Base-by-base conservation (phyloP, 2,888 invertebrate species). In the Melanophora roralis region DNA sequence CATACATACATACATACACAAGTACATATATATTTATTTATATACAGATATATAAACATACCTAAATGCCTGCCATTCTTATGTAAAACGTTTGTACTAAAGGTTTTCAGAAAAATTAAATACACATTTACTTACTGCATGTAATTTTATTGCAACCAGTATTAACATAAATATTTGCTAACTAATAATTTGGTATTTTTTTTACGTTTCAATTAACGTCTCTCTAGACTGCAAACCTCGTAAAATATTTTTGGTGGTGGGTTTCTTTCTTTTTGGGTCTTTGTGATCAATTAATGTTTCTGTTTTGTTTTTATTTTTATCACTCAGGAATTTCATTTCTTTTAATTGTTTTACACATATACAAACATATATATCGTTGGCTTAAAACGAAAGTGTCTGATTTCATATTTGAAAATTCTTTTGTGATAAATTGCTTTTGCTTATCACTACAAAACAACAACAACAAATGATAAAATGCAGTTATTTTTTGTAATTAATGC, bases 301-400 rank as follows among this genome's bases (percentile, higher is more conserved):
- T 34, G 34, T 53, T 9, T 53, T 8, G 14, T 32, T 32, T 14
- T 32, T 14, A 38, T 62, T 80, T 55, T 72, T 76, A 80, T 80
- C 80, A 80, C 51, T 80, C n/a, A 51, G 38, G 68, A 76, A 57
- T 64, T 73, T 76, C 21, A 64, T 76, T 80, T 80, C 68, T 80
- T 76, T 76, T 80, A 80, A 80, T 76, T 80, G 80, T 64, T 76
- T 72, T 69, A 59, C 75, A 57, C 68, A 76, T 67, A 40, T 53
- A 27, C 6, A 27, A 27, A 27, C 6, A 27, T 6, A 27, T 27
- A 27, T 6, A 27, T 27, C n/a, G n/a, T n/a, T n/a, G n/a, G n/a
- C n/a, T n/a, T n/a, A n/a, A n/a, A n/a, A n/a, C n/a, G n/a, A n/a
- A n/a, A n/a, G n/a, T n/a, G n/a, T n/a, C n/a, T n/a, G n/a, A n/a